phyloP scores from a whole-genome alignment of 2,113 vertebrate genomes.

The Hydropotes inermis region DNA sequence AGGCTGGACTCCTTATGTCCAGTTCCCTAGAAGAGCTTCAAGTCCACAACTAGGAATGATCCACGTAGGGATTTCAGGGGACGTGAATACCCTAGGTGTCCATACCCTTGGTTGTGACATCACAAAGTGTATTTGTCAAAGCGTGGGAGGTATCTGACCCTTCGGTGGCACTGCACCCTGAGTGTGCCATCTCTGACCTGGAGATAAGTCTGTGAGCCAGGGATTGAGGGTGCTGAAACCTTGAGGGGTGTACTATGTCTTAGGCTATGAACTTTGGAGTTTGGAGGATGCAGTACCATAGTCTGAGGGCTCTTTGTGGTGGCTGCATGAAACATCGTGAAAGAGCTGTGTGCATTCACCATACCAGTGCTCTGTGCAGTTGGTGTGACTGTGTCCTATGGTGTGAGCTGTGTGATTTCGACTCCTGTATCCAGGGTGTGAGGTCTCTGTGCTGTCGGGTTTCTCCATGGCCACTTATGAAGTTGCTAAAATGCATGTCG shows the following conservation, averaged over 20 bases:
- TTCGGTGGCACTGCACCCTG: neutral
- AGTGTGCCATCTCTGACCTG: no score
- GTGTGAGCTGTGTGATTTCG: neutral
- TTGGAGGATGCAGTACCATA: neutral
- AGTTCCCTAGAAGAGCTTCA: no score
- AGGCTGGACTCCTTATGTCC: neutral
- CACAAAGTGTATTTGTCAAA: neutral
- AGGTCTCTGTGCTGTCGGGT: neutral
- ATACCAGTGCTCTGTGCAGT: neutral
- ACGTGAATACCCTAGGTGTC: no score
- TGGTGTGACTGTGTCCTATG: neutral
- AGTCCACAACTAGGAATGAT: no score
- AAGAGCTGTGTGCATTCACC: neutral
- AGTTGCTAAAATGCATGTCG: no score
- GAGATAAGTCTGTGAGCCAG: no score
- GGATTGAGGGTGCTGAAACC: no score
- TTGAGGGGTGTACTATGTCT: no score
- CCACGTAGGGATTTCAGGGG: rapidly evolving
- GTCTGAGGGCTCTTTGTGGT: neutral
- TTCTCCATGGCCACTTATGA: no score
- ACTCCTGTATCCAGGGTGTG: neutral
- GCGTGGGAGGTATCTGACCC: neutral
- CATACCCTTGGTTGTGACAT: no score
- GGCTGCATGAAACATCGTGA: neutral
- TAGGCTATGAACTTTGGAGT: neutral